A percentile compares a stretch with the other conserved stretches of the same genome.
Evolutionary conservation across 2,113 vertebrate genomes (phyloP).

Genomic region (Bufo bufo): DNA sequence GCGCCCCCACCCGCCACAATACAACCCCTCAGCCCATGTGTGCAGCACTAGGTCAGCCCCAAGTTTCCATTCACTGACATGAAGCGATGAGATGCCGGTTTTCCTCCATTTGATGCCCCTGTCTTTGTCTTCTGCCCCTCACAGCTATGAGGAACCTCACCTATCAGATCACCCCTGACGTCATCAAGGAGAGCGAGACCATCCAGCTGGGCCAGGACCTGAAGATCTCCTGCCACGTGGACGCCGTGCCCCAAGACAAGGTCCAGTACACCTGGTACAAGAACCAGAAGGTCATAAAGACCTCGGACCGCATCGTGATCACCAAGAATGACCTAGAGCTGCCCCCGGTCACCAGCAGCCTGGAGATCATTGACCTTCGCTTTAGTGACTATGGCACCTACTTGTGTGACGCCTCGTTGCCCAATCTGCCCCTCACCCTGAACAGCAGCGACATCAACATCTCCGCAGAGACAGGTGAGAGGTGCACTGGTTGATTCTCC

Average conservation of each 20-base stretch:
- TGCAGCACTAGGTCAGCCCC: too few relatives aligned
- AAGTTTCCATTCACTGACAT: too few relatives aligned
- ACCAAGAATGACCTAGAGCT: conserved; percentile 92
- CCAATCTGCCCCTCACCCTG: conserved; percentile 84
- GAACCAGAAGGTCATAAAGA: conserved; percentile 82
- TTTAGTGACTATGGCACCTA: conserved; percentile 96
- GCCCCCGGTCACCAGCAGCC: conserved; percentile 88
- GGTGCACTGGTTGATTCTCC: neutral
- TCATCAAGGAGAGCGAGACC: conserved; percentile 96
- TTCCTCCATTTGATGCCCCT: neutral
- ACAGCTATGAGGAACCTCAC: conserved; percentile 93
- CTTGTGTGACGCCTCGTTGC: conserved; percentile 89
- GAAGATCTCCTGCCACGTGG: conserved; percentile 95
- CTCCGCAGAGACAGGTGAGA: conserved; percentile 92
- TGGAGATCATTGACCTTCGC: conserved; percentile 95
- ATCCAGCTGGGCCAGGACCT: conserved; percentile 96
- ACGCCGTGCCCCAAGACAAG: conserved; percentile 97
- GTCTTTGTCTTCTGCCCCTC: conserved; percentile 48
- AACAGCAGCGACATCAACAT: conserved; percentile 95
- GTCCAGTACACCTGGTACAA: conserved; percentile 97
- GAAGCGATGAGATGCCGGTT: too few relatives aligned
- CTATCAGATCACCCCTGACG: conserved; percentile 96
- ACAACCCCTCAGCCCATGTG: too few relatives aligned
- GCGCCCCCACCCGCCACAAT: too few relatives aligned
- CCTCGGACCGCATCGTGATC: conserved; percentile 86